Evolutionary conservation across 2,888 invertebrate genomes (phyloP).

Genomic region (Diaperis boleti): DNA sequence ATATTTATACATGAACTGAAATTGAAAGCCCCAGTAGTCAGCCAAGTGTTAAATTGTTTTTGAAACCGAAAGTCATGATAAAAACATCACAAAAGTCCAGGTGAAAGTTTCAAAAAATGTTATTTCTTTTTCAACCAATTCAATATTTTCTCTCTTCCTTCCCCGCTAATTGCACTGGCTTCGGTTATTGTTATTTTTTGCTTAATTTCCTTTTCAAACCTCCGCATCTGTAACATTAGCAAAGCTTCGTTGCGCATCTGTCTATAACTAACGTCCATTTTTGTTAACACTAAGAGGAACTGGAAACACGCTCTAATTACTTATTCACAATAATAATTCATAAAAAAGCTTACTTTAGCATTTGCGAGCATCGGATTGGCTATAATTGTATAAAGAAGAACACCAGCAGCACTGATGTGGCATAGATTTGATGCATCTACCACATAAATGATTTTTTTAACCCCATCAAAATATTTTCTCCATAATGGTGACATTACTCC

Average conservation of each 20-base stretch:
- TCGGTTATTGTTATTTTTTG: slow-evolving; percentile 79
- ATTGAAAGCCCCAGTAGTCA: slow-evolving; percentile 30
- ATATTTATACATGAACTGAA: slow-evolving; percentile 30
- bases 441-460: slow-evolving; percentile 80
- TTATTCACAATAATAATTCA: too few species aligned
- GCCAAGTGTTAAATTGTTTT: slow-evolving; percentile 37
- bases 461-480: slow-evolving; percentile 79
- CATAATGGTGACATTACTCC: slow-evolving; percentile 87
- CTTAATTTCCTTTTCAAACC: slow-evolving; percentile 76
- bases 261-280: slow-evolving; percentile 88
- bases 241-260: slow-evolving; percentile 90
- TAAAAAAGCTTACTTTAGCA: slow-evolving; percentile 74
- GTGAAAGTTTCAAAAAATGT: slow-evolving; percentile 39
- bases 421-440: slow-evolving; percentile 88
- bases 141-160: slow-evolving; percentile 77
- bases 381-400: slow-evolving; percentile 81
- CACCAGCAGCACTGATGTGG: slow-evolving; percentile 87
- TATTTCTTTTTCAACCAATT: slow-evolving; percentile 68
- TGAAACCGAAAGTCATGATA: slow-evolving; percentile 38
- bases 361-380: slow-evolving; percentile 78
- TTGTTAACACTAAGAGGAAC: slow-evolving; percentile 80
- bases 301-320: slow-evolving; percentile 54
- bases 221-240: slow-evolving; percentile 82
- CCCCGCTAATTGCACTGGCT: slow-evolving; percentile 79
- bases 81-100: slow-evolving; percentile 15